Evolutionary conservation across 2,797 vertebrate genomes (phyloP).

Genomic region (Sebastes diaconus): DNA sequence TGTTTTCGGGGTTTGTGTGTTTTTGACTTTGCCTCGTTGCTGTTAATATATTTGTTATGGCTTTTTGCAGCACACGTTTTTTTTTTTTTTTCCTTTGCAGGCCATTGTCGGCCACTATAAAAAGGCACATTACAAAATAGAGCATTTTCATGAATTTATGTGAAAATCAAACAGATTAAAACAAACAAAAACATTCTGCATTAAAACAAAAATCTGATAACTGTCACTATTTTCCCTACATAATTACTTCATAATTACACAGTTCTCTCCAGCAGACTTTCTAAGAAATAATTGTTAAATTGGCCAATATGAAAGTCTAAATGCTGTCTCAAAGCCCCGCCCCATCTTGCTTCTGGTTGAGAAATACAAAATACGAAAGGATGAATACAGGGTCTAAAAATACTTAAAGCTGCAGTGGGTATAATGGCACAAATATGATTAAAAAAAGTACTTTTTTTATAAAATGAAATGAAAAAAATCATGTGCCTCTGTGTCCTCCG

Average conservation of each 20-base stretch:
- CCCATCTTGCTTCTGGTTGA: neutral
- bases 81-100: too few species aligned
- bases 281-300: neutral
- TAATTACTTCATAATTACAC: neutral
- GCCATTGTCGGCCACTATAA: too few species aligned
- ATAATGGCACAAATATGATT: too few species aligned
- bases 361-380: neutral
- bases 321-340: neutral
- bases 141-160: neutral
- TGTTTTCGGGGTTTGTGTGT: too few species aligned
- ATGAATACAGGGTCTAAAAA: neutral
- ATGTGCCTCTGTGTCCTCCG: too few species aligned
- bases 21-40: too few species aligned
- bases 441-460: too few species aligned
- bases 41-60: too few species aligned
- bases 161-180: too few species aligned
- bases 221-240: neutral
- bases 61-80: too few species aligned
- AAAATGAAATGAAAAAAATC: too few species aligned
- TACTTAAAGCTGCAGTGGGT: neutral
- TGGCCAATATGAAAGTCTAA: neutral
- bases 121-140: too few species aligned
- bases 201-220: neutral
- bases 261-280: neutral
- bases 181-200: neutral